Evolutionary conservation across 2,888 invertebrate genomes (phyloP), one percentile per base, ranked within the genome.

Genomic region (Diarsia mendica): DNA sequence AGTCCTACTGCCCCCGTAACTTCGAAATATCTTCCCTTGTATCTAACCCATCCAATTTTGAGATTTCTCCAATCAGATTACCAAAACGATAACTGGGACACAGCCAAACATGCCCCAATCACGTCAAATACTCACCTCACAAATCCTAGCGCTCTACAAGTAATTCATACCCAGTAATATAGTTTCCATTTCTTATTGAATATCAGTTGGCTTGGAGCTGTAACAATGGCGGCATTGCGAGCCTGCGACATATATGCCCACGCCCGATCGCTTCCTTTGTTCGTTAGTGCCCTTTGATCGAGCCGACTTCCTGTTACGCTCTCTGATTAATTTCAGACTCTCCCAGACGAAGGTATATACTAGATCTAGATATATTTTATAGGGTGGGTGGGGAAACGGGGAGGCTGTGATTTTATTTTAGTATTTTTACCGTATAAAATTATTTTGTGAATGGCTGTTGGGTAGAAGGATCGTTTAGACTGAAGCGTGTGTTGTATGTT

Each of bases 201-300:
- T 86, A 82, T 77, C 77, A 75, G 75, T 75, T 71, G 75, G 65
- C 48, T 72, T 67, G 60, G 51, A 77, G 64, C 28, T 65, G 85
- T 77, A 69, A 77, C 77, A 82, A 75, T 72, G 68, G 55, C 72
- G 58, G 72, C 53, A 61, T 60, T 72, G 84, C 72, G 83, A 81
- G 53, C 49, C 67, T 69, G 84, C 75, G 83, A 83, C 87, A 79
- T 85, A 75, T 86, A 80, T 79, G 75, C 74, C 74, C 70, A 66
- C 78, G 79, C 84, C 77, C 76, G 85, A 84, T 87, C 80, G 72
- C 75, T 78, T 86, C 88, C 86, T 87, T 87, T 87, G 88, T 86
- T 86, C 87, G 84, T 86, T 77, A 87, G 76, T 82, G 79, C 78
- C 79, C 82, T 87, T 87, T 87, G 86, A 87, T 86, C 84, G 82